Evolutionary conservation across 2,888 invertebrate species (phyloP), one percentile per base, ranked within the genome.

Genomic region (Ophioninae sp.): DNA sequence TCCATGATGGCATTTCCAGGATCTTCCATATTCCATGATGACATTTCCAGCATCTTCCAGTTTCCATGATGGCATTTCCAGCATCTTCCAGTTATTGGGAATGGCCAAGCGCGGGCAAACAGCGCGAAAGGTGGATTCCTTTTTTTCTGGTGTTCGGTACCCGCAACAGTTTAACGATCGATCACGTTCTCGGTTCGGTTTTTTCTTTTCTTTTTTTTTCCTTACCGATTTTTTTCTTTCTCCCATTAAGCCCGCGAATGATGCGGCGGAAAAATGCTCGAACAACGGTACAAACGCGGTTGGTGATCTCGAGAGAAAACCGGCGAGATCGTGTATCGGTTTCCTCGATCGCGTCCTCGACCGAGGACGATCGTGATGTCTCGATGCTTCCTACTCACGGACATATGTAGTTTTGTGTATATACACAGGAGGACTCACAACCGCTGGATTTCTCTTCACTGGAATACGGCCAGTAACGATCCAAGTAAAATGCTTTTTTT

Each of bases 301-400:
- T 73, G 77, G 72, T 7, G 64, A 76, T 67, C 73, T 41, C 30
- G 63, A 59, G 67, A 65, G 72, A 67, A 73, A 67, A 79, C 30
- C 41, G 68, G 75, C 59, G 71, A 79, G 71, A 74, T 81, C 82
- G 81, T 79, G 76, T 76, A 56, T 71, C 79, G 76, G 79, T 84
- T 79, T 73, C 68, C 81, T 68, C 79, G 68, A 78, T 79, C 81
- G 83, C 83, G 84, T 76, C 84, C 84, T 84, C 84, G 84, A 79
- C 72, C 84, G 84, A 84, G 84, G 84, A 79, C 81, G 79, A 81
- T 83, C 83, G 83, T 83, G 81, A 69, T 75, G 65, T 64, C 61
- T 58, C 51, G 67, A 76, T 65, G 72, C 67, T 82, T 79, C 79
- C 71, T 79, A 78, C 51, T 41, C 58, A 17, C 51, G 37, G 67